Conservation (phyloP, 2,113 vertebrate genomes). For the Rhynchomys soricoides region DNA sequence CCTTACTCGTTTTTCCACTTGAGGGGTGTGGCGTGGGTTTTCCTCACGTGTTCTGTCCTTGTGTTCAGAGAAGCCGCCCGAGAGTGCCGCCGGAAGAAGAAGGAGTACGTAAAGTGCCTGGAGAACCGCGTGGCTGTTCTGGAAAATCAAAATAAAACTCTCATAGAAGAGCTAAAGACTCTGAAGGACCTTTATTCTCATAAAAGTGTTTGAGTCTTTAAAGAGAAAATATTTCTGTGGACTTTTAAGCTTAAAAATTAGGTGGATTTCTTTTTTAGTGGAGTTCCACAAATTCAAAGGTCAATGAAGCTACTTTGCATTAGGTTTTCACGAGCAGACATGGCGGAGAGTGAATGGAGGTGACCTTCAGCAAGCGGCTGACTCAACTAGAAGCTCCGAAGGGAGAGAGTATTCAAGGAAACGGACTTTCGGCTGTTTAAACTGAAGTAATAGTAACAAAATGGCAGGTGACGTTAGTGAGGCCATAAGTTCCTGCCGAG, state of each 20-base stretch:
- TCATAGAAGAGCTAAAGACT: constrained; percentile 97
- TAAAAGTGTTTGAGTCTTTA: constrained; percentile 91
- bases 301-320: constrained; percentile 85
- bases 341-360: constrained; percentile 76
- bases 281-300: constrained; percentile 86
- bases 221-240: constrained; percentile 78
- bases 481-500: constrained; percentile 59
- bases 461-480: constrained; percentile 46
- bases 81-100: constrained; percentile 96
- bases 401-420: constrained; percentile 48
- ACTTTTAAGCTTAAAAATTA: constrained; percentile 81
- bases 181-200: constrained; percentile 97
- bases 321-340: constrained; percentile 83
- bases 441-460: constrained; percentile 17
- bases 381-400: constrained; percentile 83
- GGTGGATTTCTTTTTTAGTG: constrained; percentile 84
- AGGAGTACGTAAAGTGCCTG: constrained; percentile 96
- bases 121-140: constrained; percentile 95
- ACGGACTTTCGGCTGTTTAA: constrained; percentile 36
- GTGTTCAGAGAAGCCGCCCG: constrained; percentile 93
- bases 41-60: not conserved
- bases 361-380: constrained; percentile 81
- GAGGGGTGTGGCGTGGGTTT: too few relatives aligned
- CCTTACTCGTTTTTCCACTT: not conserved
- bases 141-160: constrained; percentile 97